A percentile compares a stretch with the other conserved stretches of the same genome.
These are phyloP conservation scores for Oligia latruncula DNA, from an alignment of 2,888 invertebrate species.

Conservation along the genomic window DNA sequence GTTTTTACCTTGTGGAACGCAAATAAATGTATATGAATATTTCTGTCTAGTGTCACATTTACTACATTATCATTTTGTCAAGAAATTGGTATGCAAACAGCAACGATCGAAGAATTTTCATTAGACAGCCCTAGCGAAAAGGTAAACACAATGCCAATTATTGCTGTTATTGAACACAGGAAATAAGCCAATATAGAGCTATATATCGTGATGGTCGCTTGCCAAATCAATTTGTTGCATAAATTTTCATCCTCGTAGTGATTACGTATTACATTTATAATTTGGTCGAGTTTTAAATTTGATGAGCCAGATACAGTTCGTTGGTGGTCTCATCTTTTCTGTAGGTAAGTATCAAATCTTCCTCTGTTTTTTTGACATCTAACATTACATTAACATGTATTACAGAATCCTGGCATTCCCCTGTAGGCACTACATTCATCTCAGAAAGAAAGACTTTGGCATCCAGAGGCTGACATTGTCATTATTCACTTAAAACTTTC, in stretches of 20 bases:
- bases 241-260: constrained; percentile 23
- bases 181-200: constrained; percentile 64
- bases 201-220: constrained; percentile 54
- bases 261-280: constrained; percentile 13
- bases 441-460: too few species aligned
- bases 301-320: background rate
- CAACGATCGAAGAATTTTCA: constrained; percentile 3
- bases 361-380: background rate
- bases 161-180: constrained; percentile 51
- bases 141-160: constrained; percentile 65
- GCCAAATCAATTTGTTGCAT: constrained; percentile 53
- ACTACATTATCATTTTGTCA: background rate
- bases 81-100: background rate
- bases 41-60: background rate
- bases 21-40: too few species aligned
- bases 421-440: background rate
- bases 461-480: background rate
- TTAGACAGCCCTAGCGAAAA: constrained; percentile 37
- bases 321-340: background rate
- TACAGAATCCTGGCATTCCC: background rate
- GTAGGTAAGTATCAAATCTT: too few species aligned
- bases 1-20: too few species aligned
- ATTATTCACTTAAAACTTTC: background rate
- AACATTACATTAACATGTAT: background rate
- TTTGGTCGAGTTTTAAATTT: constrained; percentile 27